A percentile compares a stretch with the other conserved stretches of the same genome.
These are phyloP conservation scores for Saguinus imperator DNA, from an alignment of 2,113 vertebrate species.

Conservation along the genomic window DNA sequence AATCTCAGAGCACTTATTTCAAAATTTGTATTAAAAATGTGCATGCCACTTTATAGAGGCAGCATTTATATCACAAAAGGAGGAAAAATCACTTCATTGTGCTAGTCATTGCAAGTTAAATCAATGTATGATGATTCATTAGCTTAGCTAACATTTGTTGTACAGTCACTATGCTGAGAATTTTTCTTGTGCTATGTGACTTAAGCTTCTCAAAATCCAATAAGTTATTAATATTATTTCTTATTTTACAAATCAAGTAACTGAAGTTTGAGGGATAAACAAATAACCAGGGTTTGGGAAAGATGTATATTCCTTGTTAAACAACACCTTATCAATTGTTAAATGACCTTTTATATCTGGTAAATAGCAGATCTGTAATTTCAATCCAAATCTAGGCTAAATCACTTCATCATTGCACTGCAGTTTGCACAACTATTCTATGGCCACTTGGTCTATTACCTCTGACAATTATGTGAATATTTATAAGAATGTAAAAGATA, in stretches of 20 bases:
- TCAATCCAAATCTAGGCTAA: neutral
- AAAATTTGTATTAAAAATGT: neutral
- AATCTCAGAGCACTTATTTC: neutral
- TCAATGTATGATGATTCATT: neutral
- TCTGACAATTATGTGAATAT: neutral
- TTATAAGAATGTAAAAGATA: neutral
- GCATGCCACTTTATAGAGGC: neutral
- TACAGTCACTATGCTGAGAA: neutral
- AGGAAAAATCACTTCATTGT: neutral
- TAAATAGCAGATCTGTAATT: neutral
- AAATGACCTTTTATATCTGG: neutral
- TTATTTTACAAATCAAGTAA: constrained; percentile 11
- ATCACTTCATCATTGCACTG: neutral
- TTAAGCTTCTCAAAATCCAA: neutral
- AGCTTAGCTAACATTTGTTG: neutral
- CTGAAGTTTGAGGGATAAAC: neutral
- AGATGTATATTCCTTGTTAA: neutral
- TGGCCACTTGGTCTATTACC: neutral
- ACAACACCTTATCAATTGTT: neutral
- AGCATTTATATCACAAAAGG: neutral
- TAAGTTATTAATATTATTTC: neutral
- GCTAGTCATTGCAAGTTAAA: neutral
- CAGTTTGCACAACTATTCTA: neutral
- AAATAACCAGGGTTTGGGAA: neutral
- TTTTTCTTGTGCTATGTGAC: neutral